Evolutionary conservation across 2,888 invertebrate species (phyloP), one percentile per base, ranked within the genome.

Genomic region (Drosophila nr. fundita): DNA sequence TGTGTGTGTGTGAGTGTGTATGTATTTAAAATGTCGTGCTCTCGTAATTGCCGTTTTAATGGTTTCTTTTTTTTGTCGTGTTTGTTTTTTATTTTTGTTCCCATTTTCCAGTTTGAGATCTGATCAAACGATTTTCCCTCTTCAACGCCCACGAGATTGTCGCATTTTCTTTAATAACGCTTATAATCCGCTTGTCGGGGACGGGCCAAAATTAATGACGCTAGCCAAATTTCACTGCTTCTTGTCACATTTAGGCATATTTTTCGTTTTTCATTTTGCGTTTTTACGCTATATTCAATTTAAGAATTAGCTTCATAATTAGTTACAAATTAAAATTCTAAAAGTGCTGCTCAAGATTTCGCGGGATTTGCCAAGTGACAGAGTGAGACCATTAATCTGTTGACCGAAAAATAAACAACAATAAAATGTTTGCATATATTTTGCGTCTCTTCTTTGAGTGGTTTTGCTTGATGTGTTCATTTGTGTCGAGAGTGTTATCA

Each of bases 221-320:
- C 68, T 66, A 70, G 53, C 64, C 48, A 73, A 82, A 73, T 66
- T 74, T 79, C 60, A 63, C 48, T 59, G 70, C 66, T 62, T 65
- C 62, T 53, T 77, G 83, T 71, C 81, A 77, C 74, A 82, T 71
- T 74, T 54, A 62, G 73, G 70, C 71, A 76, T 71, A 84, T 81
- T 68, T 63, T 69, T 48, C 74, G 71, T 85, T 65, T 67, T 70
- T 85, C 72, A 75, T 59, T 30, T 60, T 60, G 59, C 80, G 61
- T 62, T 71, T 70, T 67, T 50, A 50, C 60, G 36, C 54, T 54
- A 60, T 73, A 63, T 77, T 71, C 42, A 36, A 70, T 75, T 77
- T 48, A 58, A 65, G 59, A 82, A 86, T 82, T 88, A 76, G 88
- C 68, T 72, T 59, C 65, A 78, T 86, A 85, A 85, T 85, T 85